Evolutionary conservation across 92 coral and sea anemone species (phyloP), one percentile per base, ranked within the genome.

Genomic region (Phenganax stokvisi): DNA sequence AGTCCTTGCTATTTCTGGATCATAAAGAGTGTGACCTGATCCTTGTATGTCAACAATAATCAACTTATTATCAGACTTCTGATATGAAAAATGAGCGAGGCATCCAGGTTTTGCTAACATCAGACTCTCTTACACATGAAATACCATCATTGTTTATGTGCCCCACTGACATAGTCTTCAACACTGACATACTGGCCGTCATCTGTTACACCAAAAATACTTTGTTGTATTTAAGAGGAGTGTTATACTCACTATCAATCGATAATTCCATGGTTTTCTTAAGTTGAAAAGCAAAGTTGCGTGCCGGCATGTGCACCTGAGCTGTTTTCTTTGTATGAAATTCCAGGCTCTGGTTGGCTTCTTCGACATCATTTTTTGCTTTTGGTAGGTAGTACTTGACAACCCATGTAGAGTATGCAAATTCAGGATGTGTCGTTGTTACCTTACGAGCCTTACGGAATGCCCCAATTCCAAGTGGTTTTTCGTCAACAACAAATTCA

Each of bases 1-100:
- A 30, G 77, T 51, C 12, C 58, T 28, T 51, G 77, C 77, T 72
- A 72, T 72, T 72, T 72, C 80, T 7, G 80, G 80, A 30, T 75
- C 80, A 56, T 55, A 75, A 12, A 75, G 51, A 28, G 57, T n/a
- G 51, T 75, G 66, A 12, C 52, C 67, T 3, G 61, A 52, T 75
- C 80, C 80, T 75, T 75, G 80, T 12, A 72, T 28, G 17, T 72
- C 77, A 11, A 72, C 27, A 72, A 72, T 53, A 56, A 72, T 72
- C 77, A 72, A 20, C 30, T 72, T 47, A n/a, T 72, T 72, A 5
- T 72, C 25, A 30, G 77, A 72, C 54, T 72, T 72, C 51, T 72
- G 57, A 54, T 51, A 72, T 9, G 77, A 72, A 54, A 51, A 65
- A 80, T 37, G 56, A 15, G 83, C 83, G 17, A 72, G 51, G 59